Base-by-base conservation (phyloP, 2,888 invertebrate species). In the Ashinkailepas kermadecensis region DNA sequence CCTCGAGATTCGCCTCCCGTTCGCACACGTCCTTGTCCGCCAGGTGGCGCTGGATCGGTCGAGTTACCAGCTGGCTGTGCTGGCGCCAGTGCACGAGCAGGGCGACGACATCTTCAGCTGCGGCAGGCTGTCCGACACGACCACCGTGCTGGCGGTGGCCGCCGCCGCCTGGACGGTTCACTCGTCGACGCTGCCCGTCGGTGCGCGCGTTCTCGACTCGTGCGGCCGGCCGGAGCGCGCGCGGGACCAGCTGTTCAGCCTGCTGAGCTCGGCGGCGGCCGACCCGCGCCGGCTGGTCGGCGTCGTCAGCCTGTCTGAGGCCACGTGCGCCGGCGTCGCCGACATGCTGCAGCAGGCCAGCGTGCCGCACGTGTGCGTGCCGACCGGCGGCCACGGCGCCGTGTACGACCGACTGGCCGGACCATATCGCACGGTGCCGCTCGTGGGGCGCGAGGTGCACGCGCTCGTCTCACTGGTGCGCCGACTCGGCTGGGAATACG, bases 141-240 rank as follows among this genome's bases (percentile, higher is more conserved):
- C 84, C 12, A 85, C 86, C 64, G 86, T 88, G 83, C 87, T 88
- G 83, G 86, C 86, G 81, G 84, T 88, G 81, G 85, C 88, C 79
- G 88, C 88, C 3, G 86, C 88, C 81, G 86, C 87, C 82, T 88
- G 87, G 84, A 88, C 88, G 11, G 86, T 89, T 39, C 86, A 87
- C 81, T 64, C 64, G 1, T 82, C 80, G 10, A 81, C 81, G 13
- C 81, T 83, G 15, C 84, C 85, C 74, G 81, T 87, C 65, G 86
- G 88, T n/a, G 87, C 87, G 8, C 83, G 87, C 9, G 86, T 87
- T 7, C 84, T 88, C 58, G 88, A 88, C 83, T 86, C 87, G 58
- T 88, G 88, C 82, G 86, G 86, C 58, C 85, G 86, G 80, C 84
- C 85, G 9, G 85, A 85, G 83, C 84, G 87, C 59, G 86, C 87